Percentiles rank a stretch among this genome's conserved stretches.
Conservation (phyloP, 1,140 invertebrate species). For the Mylabris phalerata region DNA sequence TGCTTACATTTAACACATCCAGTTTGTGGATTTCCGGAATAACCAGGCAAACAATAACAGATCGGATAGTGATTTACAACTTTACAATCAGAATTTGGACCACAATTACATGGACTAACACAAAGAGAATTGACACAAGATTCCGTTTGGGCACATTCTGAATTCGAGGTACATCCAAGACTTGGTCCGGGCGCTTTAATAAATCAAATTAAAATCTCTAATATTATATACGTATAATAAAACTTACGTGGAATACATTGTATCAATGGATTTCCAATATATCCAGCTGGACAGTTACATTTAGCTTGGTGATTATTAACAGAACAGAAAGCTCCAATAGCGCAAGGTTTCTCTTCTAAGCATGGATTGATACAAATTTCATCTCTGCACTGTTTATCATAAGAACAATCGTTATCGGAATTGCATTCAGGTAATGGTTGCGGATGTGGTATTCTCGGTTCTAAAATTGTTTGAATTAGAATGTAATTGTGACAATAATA, state of each 20-base stretch:
- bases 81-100: constrained; percentile 69
- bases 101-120: constrained; percentile 78
- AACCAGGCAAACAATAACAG: constrained; percentile 69
- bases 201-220: neutral
- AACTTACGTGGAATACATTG: constrained; percentile 72
- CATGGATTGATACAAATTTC: constrained; percentile 75
- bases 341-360: constrained; percentile 58
- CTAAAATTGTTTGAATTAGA: constrained; percentile 38
- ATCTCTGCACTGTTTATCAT: constrained; percentile 66
- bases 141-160: constrained; percentile 70
- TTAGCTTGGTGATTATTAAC: constrained; percentile 64
- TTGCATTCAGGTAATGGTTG: constrained; percentile 60
- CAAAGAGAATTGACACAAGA: constrained; percentile 73
- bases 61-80: constrained; percentile 75
- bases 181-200: constrained; percentile 49
- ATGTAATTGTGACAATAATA: neutral
- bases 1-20: constrained; percentile 65
- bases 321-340: constrained; percentile 68
- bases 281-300: constrained; percentile 73
- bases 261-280: constrained; percentile 63
- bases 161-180: constrained; percentile 67
- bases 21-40: constrained; percentile 74
- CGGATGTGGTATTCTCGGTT: constrained; percentile 45
- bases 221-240: neutral
- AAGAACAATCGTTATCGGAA: constrained; percentile 65